Percentiles rank a stretch among this genome's conserved stretches.
Conservation (phyloP, 2,888 invertebrate genomes). For the Taphrorychus bicolor region DNA sequence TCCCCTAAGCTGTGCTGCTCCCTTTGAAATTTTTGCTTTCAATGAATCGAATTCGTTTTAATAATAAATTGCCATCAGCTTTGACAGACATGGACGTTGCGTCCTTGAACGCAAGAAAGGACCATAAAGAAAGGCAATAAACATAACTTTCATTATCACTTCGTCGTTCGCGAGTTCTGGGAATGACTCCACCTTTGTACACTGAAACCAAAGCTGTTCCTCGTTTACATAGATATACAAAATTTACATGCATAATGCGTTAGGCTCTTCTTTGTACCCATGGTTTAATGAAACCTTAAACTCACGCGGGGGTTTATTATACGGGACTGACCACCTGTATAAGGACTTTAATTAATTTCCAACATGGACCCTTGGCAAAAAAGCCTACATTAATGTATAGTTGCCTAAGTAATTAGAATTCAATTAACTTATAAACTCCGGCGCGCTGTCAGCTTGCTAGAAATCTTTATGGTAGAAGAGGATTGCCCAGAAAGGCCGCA, state of each 20-base stretch:
- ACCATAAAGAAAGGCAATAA: slow-evolving; percentile 5
- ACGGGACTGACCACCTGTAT: slow-evolving; percentile 2
- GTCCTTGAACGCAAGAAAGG: slow-evolving; percentile 1
- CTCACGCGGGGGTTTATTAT: neutral
- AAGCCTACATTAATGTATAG: neutral
- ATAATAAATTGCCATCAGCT: slow-evolving; percentile 1
- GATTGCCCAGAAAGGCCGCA: neutral
- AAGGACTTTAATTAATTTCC: neutral
- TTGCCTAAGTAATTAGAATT: neutral
- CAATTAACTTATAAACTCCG: neutral
- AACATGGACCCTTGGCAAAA: neutral
- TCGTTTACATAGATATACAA: slow-evolving; percentile 8
- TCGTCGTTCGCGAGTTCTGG: slow-evolving; percentile 4
- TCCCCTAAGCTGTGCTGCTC: neutral
- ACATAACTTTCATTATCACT: slow-evolving; percentile 7
- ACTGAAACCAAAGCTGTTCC: slow-evolving; percentile 7
- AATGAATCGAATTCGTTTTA: neutral
- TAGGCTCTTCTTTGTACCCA: neutral
- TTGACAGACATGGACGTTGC: neutral
- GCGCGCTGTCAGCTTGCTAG: neutral
- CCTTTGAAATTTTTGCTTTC: neutral
- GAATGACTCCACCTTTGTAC: slow-evolving; percentile 4
- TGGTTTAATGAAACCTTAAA: slow-evolving; percentile 4
- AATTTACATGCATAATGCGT: slow-evolving; percentile 8
- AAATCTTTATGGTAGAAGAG: neutral